A percentile compares a stretch with the other conserved stretches of the same genome.
These are phyloP conservation scores for Mobula hypostoma DNA, from an alignment of 2,113 vertebrate species.

Conservation along the genomic window DNA sequence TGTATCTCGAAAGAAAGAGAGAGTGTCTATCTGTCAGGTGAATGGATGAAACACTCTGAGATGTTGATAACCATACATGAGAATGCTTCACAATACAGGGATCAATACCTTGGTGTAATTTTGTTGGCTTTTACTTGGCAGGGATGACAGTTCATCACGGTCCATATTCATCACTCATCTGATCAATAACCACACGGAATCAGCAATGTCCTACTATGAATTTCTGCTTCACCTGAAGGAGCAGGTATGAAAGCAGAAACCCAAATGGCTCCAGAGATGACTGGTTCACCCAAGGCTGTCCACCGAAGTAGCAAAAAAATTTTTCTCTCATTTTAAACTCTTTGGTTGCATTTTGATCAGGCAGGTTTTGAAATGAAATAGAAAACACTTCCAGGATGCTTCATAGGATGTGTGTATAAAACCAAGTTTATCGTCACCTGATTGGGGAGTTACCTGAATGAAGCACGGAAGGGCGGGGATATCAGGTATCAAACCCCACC, in stretches of 20 bases:
- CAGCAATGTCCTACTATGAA: conserved; percentile 39
- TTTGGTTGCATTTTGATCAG: too few species aligned
- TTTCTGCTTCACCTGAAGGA: conserved; percentile 40
- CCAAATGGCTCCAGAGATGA: background rate
- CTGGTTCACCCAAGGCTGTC: background rate
- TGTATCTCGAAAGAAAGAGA: too few species aligned
- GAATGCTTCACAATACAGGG: background rate
- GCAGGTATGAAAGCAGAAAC: conserved; percentile 32
- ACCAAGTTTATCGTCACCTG: background rate
- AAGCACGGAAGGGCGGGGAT: background rate
- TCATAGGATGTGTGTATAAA: background rate
- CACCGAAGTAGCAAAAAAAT: background rate
- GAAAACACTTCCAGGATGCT: background rate
- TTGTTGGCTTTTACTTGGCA: background rate
- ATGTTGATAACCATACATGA: background rate
- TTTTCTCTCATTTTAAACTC: background rate
- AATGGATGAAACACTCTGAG: background rate
- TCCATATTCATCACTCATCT: conserved; percentile 10
- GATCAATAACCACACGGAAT: conserved; percentile 37
- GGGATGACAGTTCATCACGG: conserved; percentile 32
- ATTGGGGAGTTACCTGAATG: background rate
- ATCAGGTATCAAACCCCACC: background rate
- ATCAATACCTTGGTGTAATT: too few species aligned
- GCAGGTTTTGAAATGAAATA: background rate
- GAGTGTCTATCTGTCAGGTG: background rate